Evolutionary conservation across 2,888 invertebrate species (phyloP).

Genomic region (Himalopsyche anomala): DNA sequence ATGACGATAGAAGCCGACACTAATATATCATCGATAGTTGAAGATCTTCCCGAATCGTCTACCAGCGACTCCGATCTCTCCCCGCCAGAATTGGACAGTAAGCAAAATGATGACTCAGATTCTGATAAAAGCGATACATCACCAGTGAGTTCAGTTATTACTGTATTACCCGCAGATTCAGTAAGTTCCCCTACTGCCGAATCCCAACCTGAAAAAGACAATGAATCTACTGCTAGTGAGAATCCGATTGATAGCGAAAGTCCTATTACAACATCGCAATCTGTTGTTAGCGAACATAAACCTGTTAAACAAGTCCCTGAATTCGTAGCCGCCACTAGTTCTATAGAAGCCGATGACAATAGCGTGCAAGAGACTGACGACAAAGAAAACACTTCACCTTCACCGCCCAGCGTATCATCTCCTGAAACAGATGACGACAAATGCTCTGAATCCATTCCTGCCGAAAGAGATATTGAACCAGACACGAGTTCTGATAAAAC

Average conservation of each 20-base stretch:
- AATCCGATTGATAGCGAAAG: background rate
- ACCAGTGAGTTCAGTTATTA: conserved; percentile 60
- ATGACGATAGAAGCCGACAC: conserved; percentile 55
- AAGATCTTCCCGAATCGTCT: conserved; percentile 52
- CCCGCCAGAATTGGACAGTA: conserved; percentile 44
- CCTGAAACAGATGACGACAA: background rate
- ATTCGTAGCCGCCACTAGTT: conserved; percentile 33
- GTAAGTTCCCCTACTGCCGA: conserved; percentile 64
- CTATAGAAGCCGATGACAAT: conserved; percentile 54
- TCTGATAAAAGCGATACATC: background rate
- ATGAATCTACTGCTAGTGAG: conserved; percentile 63
- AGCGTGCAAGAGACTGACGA: conserved; percentile 57
- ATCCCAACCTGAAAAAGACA: conserved; percentile 63
- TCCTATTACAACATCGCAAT: background rate
- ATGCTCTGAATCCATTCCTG: background rate
- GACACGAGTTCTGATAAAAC: conserved; percentile 55
- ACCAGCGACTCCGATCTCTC: conserved; percentile 53
- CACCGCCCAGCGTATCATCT: background rate
- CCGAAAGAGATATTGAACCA: conserved; percentile 49
- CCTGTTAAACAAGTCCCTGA: conserved; percentile 57
- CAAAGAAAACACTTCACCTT: conserved; percentile 57
- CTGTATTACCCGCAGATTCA: conserved; percentile 64
- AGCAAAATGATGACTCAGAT: conserved; percentile 43
- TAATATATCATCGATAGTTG: conserved; percentile 31
- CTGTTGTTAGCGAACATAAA: conserved; percentile 43